These are phyloP conservation scores for Podilymbus podiceps DNA, from an alignment of 2,113 vertebrate species.

Conservation along the genomic window DNA sequence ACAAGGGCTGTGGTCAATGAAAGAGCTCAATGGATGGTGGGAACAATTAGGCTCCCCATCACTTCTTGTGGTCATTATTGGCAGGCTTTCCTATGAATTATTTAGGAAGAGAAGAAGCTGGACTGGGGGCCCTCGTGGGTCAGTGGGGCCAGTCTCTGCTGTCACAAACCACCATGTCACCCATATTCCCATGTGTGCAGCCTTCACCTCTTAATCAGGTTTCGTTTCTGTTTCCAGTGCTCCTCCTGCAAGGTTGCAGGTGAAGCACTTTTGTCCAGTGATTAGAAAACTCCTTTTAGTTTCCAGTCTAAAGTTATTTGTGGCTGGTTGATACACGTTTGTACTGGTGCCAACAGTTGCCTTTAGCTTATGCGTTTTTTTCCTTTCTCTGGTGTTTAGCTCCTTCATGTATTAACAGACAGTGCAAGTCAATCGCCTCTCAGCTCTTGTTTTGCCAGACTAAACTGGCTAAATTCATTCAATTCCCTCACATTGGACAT, in stretches of 20 bases:
- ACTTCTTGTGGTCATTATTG: not conserved
- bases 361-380: not conserved
- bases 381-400: not conserved
- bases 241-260: not conserved
- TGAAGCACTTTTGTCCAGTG: not conserved
- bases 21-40: not conserved
- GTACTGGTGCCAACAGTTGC: not conserved
- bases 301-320: not conserved
- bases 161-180: not conserved
- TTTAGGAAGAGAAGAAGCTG: not conserved
- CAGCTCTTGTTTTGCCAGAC: not conserved
- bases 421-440: not conserved
- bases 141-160: not conserved
- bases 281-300: not conserved
- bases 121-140: not conserved
- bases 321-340: not conserved
- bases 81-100: not conserved
- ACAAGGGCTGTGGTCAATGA: not conserved
- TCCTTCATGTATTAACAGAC: not conserved
- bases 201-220: not conserved
- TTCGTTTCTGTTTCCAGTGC: not conserved
- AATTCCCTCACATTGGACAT: not conserved
- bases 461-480: not conserved
- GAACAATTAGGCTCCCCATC: not conserved
- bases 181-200: not conserved